phyloP scores from a whole-genome alignment of 1,140 invertebrate species.

The Drosophila bocki region DNA sequence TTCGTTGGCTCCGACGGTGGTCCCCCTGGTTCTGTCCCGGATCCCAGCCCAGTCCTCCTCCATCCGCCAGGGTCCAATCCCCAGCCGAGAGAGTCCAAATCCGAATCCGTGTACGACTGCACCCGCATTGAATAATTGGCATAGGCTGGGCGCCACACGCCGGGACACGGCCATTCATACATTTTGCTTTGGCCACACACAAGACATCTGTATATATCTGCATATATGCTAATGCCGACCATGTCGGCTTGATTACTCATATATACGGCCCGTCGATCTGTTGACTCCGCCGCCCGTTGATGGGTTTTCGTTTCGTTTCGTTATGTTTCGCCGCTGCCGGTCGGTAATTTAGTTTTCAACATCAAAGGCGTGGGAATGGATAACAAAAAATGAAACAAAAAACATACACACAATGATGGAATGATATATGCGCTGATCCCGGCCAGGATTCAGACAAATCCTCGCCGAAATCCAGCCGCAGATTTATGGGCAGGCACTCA shows the following conservation, averaged over 20 bases:
- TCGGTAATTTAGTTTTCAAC: constrained; percentile 78
- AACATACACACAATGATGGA: constrained; percentile 39
- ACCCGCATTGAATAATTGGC: constrained; percentile 81
- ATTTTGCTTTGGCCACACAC: constrained; percentile 37
- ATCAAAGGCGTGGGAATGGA: constrained; percentile 79
- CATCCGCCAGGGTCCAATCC: constrained; percentile 2
- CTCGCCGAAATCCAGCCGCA: constrained; percentile 44
- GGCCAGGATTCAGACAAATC: constrained; percentile 68
- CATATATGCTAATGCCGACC: constrained; percentile 74
- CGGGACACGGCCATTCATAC: constrained; percentile 50
- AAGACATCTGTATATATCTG: constrained; percentile 49
- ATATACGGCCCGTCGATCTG: constrained; percentile 38
- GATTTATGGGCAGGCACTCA: constrained; percentile 62
- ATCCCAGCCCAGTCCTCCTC: constrained; percentile 1
- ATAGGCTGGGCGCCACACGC: constrained; percentile 80
- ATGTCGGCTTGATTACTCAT: constrained; percentile 80
- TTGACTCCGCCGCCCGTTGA: constrained; percentile 29
- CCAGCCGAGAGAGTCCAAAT: constrained; percentile 14
- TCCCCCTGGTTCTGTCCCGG: constrained; percentile 39
- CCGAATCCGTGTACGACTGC: constrained; percentile 61
- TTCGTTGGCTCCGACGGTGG: constrained; percentile 61
- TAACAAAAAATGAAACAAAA: constrained; percentile 16
- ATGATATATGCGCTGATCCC: constrained; percentile 63
- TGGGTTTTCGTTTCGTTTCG: constrained; percentile 34
- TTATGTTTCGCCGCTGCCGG: constrained; percentile 42